Conservation (phyloP, 2,888 invertebrate species). For the Meliscaeva auricollis region DNA sequence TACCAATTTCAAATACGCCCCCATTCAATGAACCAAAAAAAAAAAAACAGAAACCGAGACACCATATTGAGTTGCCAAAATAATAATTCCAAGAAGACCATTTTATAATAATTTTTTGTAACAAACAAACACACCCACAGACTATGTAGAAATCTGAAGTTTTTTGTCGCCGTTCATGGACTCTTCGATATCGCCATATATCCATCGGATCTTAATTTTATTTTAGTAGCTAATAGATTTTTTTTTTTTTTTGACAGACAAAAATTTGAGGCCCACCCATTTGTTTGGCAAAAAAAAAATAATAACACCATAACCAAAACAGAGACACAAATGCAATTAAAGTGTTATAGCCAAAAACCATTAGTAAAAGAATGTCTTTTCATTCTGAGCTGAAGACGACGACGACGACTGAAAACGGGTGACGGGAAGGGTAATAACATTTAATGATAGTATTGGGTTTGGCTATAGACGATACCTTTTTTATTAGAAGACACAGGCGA, state of each 20-base stretch:
- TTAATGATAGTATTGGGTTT: conserved; percentile 55
- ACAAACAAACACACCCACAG: conserved; percentile 69
- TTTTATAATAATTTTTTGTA: conserved; percentile 53
- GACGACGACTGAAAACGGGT: conserved; percentile 20
- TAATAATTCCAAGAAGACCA: conserved; percentile 3
- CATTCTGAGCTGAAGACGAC: conserved; percentile 57
- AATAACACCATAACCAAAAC: conserved; percentile 15
- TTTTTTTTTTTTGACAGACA: conserved; percentile 43
- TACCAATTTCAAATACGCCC: conserved; percentile 44
- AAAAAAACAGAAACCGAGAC: neutral
- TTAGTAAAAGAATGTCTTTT: conserved; percentile 68
- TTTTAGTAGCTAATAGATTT: conserved; percentile 58
- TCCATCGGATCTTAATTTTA: conserved; percentile 41
- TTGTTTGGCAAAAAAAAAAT: conserved; percentile 61
- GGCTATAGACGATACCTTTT: conserved; percentile 27
- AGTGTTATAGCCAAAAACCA: conserved; percentile 69
- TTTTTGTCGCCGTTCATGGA: conserved; percentile 40
- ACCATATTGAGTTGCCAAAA: conserved; percentile 54
- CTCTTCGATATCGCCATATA: neutral
- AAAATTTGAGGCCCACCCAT: conserved; percentile 58
- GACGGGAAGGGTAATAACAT: conserved; percentile 30
- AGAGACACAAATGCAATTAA: conserved; percentile 32
- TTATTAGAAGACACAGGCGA: conserved; percentile 32
- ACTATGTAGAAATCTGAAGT: conserved; percentile 22
- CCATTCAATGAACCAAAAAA: conserved; percentile 23